Percentiles rank a stretch among this genome's conserved stretches.
Conservation (phyloP, 1,140 invertebrate species). For the Ylistrum balloti region DNA sequence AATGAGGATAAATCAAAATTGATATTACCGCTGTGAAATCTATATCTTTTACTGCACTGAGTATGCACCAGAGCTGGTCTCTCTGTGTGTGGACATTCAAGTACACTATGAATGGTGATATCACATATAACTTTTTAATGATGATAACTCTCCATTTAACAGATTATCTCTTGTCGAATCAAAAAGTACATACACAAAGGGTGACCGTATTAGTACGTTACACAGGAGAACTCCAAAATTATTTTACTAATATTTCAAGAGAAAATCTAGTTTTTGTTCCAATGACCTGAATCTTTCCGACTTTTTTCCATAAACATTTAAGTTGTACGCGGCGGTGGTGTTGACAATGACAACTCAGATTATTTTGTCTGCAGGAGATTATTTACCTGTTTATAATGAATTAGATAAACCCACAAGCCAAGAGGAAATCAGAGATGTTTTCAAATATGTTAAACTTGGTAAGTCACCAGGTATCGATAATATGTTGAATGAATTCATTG, state of each 20-base stretch:
- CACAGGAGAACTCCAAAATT: conserved; percentile 40
- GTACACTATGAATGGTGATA: too few relatives aligned
- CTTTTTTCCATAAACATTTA: conserved; percentile 13
- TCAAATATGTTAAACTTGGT: conserved; percentile 6
- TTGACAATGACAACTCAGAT: not conserved
- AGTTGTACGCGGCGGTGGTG: not conserved
- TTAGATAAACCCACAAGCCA: not conserved
- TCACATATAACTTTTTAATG: too few relatives aligned
- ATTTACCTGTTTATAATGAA: conserved; percentile 47
- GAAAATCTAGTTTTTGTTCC: conserved; percentile 1
- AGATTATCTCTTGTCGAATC: not conserved
- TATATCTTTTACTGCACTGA: too few relatives aligned
- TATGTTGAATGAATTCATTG: too few relatives aligned
- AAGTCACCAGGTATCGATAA: too few relatives aligned
- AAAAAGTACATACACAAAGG: conserved; percentile 36
- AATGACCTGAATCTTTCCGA: conserved; percentile 44
- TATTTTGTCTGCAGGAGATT: not conserved
- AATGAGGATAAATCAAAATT: too few relatives aligned
- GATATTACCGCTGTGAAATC: too few relatives aligned
- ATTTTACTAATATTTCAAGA: conserved; percentile 29
- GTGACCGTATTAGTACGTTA: conserved; percentile 13
- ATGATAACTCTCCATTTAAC: not conserved
- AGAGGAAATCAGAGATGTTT: not conserved
- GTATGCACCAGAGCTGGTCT: too few relatives aligned
- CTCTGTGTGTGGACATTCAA: too few relatives aligned